Evolutionary conservation across 2,888 invertebrate species (phyloP), one percentile per base, ranked within the genome.

Genomic region (Perizoma flavofasciatum): DNA sequence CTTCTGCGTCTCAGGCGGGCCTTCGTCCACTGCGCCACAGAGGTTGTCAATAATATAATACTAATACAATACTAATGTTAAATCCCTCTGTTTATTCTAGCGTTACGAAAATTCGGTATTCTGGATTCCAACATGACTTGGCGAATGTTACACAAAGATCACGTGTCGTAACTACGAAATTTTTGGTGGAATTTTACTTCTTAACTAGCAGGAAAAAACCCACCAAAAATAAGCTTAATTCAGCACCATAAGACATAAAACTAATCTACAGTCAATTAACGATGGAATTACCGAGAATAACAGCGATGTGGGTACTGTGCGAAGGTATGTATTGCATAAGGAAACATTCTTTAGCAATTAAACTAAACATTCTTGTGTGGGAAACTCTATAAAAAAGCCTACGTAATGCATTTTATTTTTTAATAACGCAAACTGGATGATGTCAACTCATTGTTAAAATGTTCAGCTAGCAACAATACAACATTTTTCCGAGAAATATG

Each of bases 281-380:
- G 48, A 53, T 55, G 50, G 50, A 51, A 60, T 39, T 60, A 50
- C 55, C 60, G 10, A 47, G 51, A 56, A 43, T 48, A 37, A 7
- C 10, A 10, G 6, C 43, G 44, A 11, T 43, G 22, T 49, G 4
- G 49, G 22, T 22, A 22, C 22, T 22, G 22, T 22, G 22, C 22
- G 22, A 22, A 22, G 22, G 22, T 22, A 3, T 22, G 22, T 49
- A 49, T 40, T 52, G 7, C 6, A 52, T 41, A 10, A 63, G 59
- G 63, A 63, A 59, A 53, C 41, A 49, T 40, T 48, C 6, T 39
- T 41, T 4, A n/a, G 5, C 32, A 9, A 49, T 51, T 47, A 51
- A 49, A 49, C 10, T 41, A 49, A 37, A 59, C 44, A 63, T 62
- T 65, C 40, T 47, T 57, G n/a, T 51, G 53, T 67, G 62, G 61